phyloP scores from a whole-genome alignment of 2,113 vertebrate species.

The Phoenicopterus ruber region DNA sequence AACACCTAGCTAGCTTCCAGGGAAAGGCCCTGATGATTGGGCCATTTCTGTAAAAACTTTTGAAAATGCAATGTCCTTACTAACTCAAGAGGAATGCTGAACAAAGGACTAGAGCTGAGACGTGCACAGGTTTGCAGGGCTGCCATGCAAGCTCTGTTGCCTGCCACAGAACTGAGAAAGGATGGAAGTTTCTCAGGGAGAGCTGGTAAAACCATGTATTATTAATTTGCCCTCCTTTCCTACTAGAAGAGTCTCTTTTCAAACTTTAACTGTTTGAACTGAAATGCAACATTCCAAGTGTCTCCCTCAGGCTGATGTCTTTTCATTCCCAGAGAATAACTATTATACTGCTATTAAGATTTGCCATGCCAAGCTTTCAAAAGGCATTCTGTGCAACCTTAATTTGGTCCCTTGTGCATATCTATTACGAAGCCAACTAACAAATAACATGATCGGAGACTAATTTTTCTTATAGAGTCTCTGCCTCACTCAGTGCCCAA shows the following conservation, averaged over 20 bases:
- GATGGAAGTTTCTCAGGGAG: neutral
- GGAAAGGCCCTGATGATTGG: neutral
- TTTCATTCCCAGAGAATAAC: neutral
- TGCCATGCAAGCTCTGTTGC: neutral
- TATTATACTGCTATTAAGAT: neutral
- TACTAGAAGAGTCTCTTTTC: neutral
- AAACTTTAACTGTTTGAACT: neutral
- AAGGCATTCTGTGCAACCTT: neutral
- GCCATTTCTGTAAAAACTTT: neutral
- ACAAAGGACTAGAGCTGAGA: neutral
- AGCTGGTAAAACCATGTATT: neutral
- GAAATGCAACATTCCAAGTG: constrained; percentile 1
- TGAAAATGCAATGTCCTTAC: neutral
- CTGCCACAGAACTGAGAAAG: neutral
- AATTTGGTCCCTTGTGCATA: neutral
- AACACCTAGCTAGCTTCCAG: neutral
- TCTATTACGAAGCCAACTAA: neutral
- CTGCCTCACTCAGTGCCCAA: neutral
- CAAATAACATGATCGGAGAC: neutral
- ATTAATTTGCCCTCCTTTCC: neutral
- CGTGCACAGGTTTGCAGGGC: neutral
- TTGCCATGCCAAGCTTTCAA: neutral
- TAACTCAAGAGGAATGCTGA: neutral
- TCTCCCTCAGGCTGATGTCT: neutral
- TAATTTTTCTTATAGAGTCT: neutral